Base-by-base conservation (phyloP, 2,888 invertebrate genomes). In the Exocentrus adspersus region DNA sequence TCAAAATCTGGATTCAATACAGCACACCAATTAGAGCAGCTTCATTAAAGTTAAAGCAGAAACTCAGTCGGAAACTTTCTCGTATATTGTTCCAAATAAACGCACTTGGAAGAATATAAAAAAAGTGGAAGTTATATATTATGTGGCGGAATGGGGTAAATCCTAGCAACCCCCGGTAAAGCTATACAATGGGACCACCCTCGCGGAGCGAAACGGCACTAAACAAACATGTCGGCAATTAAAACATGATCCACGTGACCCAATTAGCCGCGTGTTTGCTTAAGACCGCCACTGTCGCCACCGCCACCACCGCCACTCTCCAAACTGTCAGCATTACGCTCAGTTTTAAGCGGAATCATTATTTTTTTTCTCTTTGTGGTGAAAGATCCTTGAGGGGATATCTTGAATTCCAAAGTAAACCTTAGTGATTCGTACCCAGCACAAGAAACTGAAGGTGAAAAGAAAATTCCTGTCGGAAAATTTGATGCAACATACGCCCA, bases 181-280 rank as follows among this genome's bases (percentile, higher is more conserved):
- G 73, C 66, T 71, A 74, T 65, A 57, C 60, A 62, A 73, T 60
- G 71, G 69, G 53, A 65, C 64, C 70, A 62, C 67, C 69, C 59
- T 63, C 63, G 46, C 69, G 68, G 56, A 67, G 65, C 59, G 56
- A 67, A 70, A 71, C 65, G 68, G 66, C 73, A 67, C 77, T 74
- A 72, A 73, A 73, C 75, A 79, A 80, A 78, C 78, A 78, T 76
- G 76, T 75, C 76, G 68, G 75, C 77, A 77, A 78, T 78, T 79
- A 79, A 78, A 80, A 77, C 77, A 75, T 76, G 78, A 79, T 77
- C 76, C 77, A 74, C 75, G 78, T 79, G 79, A 79, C 79, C 79
- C 77, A 79, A 80, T 80, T 80, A 78, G 77, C 70, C 72, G 72
- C 70, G 64, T 77, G 77, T 76, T 78, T 78, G 75, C 68, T 70